These are phyloP conservation scores for Drepana falcataria DNA, from an alignment of 2,888 invertebrate species.

Conservation along the genomic window DNA sequence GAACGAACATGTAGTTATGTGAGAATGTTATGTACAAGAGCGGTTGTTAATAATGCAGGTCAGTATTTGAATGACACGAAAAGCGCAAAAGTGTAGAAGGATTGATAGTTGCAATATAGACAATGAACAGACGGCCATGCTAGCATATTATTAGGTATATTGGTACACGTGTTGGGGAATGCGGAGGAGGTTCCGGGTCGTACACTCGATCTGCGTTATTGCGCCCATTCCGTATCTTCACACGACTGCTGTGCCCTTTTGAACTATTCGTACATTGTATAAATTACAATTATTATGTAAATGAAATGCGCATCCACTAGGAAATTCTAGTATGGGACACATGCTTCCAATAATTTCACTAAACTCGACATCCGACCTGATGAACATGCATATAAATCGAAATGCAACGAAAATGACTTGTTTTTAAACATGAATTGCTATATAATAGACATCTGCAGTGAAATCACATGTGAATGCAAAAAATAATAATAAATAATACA, in stretches of 20 bases:
- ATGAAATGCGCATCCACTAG: constrained; percentile 73
- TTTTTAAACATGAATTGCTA: constrained; percentile 66
- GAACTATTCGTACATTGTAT: not conserved
- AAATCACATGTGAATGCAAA: constrained; percentile 79
- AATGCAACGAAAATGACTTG: constrained; percentile 18
- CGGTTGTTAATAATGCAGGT: constrained; percentile 1
- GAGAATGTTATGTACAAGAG: not conserved
- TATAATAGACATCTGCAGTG: constrained; percentile 70
- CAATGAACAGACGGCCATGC: not conserved
- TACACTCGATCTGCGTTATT: constrained; percentile 16
- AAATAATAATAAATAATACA: constrained; percentile 68
- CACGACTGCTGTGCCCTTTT: constrained; percentile 13
- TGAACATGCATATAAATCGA: constrained; percentile 46
- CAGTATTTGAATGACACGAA: not conserved
- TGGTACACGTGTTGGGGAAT: constrained; percentile 9
- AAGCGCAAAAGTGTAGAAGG: not conserved
- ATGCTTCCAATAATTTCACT: constrained; percentile 50
- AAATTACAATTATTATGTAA: constrained; percentile 19
- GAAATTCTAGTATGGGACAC: constrained; percentile 26
- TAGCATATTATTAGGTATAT: not conserved
- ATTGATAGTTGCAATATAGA: not conserved
- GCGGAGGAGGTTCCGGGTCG: constrained; percentile 11
- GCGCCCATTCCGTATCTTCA: constrained; percentile 11
- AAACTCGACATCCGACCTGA: constrained; percentile 24
- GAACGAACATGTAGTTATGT: not conserved